Percentiles rank a stretch among this genome's conserved stretches.
Evolutionary conservation across 53 echinoderm and acorn worm species (phyloP).

Genomic region (Actinopyga echinites): DNA sequence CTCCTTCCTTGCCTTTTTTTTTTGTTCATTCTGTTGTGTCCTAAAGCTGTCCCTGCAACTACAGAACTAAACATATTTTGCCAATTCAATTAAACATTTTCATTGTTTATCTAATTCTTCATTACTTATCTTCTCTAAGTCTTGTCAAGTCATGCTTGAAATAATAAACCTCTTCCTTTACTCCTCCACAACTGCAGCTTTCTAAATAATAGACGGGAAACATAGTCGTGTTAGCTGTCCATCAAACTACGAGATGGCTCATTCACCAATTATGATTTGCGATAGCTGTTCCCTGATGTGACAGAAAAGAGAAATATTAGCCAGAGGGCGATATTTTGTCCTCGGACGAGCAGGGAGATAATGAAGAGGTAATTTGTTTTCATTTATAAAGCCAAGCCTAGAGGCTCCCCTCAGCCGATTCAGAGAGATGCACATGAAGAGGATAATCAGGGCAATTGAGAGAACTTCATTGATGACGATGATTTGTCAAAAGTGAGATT

Average conservation of each 20-base stretch:
- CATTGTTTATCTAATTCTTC: conserved; percentile 37
- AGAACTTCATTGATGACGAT: conserved; percentile 35
- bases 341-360: conserved; percentile 29
- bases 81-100: conserved; percentile 33
- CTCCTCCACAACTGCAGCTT: conserved; percentile 18
- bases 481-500: conserved; percentile 38
- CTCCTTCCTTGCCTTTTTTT: background rate
- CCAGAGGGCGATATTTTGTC: conserved; percentile 38
- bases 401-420: conserved; percentile 7
- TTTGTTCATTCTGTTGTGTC: background rate
- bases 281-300: conserved; percentile 40
- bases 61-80: conserved; percentile 1
- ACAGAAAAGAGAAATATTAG: conserved; percentile 36
- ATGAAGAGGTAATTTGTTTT: conserved; percentile 48
- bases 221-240: conserved; percentile 26
- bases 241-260: conserved; percentile 36
- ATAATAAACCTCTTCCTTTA: conserved; percentile 33
- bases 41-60: conserved; percentile 4
- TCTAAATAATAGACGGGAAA: conserved; percentile 26
- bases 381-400: conserved; percentile 38
- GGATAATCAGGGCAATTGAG: conserved; percentile 46
- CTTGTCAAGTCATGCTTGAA: conserved; percentile 36
- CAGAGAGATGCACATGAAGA: background rate
- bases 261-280: conserved; percentile 43
- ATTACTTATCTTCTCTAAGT: conserved; percentile 18